Percentiles rank a stretch among this genome's conserved stretches.
Evolutionary conservation across 2,888 invertebrate species (phyloP).

Genomic region (Thalpophila matura): DNA sequence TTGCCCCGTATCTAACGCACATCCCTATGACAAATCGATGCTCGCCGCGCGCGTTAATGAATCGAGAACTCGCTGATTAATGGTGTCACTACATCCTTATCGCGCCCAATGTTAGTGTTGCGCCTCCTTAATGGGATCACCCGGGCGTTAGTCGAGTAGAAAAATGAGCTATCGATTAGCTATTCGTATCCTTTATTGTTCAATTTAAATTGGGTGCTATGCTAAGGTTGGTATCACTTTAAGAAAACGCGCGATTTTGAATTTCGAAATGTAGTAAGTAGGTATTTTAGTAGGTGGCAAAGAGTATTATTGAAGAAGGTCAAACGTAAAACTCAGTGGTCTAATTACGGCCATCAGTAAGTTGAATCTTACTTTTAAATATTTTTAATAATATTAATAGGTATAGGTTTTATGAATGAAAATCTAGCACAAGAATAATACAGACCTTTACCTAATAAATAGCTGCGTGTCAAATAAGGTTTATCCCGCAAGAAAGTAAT

Average conservation of each 20-base stretch:
- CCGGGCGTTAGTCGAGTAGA: conserved; percentile 69
- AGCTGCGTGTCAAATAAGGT: too few relatives aligned
- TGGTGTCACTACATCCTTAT: conserved; percentile 84
- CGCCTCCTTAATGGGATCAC: conserved; percentile 86
- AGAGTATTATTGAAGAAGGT: too few relatives aligned
- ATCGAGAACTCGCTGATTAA: conserved; percentile 86
- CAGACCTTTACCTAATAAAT: too few relatives aligned
- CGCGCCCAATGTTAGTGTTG: conserved; percentile 75
- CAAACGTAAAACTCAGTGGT: too few relatives aligned
- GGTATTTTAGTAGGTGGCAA: not conserved
- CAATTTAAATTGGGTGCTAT: conserved; percentile 62
- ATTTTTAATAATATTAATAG: too few relatives aligned
- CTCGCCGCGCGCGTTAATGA: conserved; percentile 81
- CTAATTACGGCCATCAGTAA: too few relatives aligned
- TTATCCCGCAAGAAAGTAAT: too few relatives aligned
- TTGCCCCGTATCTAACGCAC: conserved; percentile 69
- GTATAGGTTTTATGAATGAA: too few relatives aligned
- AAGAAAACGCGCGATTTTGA: conserved; percentile 10
- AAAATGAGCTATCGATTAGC: conserved; percentile 60
- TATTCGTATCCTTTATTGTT: conserved; percentile 59
- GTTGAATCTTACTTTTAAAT: too few relatives aligned
- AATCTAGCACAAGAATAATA: too few relatives aligned
- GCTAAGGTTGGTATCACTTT: conserved; percentile 25
- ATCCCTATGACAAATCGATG: conserved; percentile 86
- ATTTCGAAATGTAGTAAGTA: not conserved